These are phyloP conservation scores for Metalampra italica DNA, from an alignment of 2,888 invertebrate genomes.

Conservation along the genomic window DNA sequence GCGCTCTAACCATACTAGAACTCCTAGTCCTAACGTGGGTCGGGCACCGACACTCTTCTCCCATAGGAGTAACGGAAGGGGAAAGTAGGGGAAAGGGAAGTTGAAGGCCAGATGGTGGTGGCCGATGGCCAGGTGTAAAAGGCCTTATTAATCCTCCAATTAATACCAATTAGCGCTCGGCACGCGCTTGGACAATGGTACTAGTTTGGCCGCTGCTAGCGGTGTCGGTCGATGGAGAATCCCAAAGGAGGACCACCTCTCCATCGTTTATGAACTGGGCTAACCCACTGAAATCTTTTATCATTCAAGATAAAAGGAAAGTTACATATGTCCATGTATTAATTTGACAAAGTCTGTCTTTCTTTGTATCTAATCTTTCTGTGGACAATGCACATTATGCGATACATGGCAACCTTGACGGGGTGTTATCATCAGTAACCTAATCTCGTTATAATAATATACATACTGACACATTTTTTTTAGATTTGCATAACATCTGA, in stretches of 20 bases:
- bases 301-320: constrained; percentile 1
- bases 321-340: neutral
- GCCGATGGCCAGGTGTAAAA: neutral
- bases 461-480: constrained; percentile 42
- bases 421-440: constrained; percentile 48
- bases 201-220: neutral
- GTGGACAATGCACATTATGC: constrained; percentile 42
- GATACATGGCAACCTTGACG: constrained; percentile 57
- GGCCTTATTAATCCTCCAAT: neutral
- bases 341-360: constrained; percentile 25
- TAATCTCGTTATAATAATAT: constrained; percentile 33
- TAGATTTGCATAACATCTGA: constrained; percentile 15
- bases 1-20: neutral
- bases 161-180: neutral
- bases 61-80: neutral
- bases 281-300: neutral
- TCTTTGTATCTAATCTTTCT: constrained; percentile 58
- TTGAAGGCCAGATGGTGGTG: neutral
- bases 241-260: neutral
- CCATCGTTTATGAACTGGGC: neutral
- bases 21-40: too few relatives aligned
- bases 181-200: neutral
- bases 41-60: neutral
- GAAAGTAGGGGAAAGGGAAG: neutral
- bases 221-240: neutral